These are phyloP conservation scores for Platerodrilus igneus DNA, from an alignment of 2,888 invertebrate genomes.

Conservation along the genomic window DNA sequence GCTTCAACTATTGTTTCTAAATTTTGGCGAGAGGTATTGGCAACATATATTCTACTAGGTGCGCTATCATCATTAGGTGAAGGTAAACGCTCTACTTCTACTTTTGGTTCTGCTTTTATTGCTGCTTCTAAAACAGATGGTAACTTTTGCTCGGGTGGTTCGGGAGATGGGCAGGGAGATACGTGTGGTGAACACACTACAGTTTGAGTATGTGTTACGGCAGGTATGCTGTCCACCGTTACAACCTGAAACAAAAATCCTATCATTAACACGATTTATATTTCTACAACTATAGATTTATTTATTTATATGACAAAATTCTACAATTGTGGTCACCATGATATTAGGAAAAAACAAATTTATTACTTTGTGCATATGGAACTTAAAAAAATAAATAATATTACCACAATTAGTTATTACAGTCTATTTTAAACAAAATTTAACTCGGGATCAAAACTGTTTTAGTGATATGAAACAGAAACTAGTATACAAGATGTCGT, in stretches of 20 bases:
- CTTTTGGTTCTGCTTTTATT: slow-evolving; percentile 83
- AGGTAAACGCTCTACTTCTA: slow-evolving; percentile 65
- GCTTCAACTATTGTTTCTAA: slow-evolving; percentile 98
- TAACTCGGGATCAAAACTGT: no score
- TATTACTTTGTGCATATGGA: no score
- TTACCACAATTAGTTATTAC: no score
- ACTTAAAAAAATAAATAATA: no score
- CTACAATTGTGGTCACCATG: no score
- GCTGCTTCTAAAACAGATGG: slow-evolving; percentile 79
- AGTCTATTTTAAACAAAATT: no score
- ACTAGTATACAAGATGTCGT: no score
- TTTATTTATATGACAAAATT: no score
- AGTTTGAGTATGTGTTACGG: slow-evolving; percentile 60
- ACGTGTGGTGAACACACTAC: slow-evolving; percentile 57
- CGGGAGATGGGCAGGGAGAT: slow-evolving; percentile 49
- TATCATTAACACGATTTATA: no score
- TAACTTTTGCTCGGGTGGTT: slow-evolving; percentile 47
- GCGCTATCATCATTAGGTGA: slow-evolving; percentile 54
- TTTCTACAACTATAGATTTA: no score
- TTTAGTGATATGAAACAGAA: no score
- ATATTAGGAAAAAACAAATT: no score
- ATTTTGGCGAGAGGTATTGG: slow-evolving; percentile 84
- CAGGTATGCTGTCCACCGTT: slow-evolving; percentile 53
- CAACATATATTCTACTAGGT: slow-evolving; percentile 55
- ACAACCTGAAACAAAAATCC: slow-evolving; percentile 48